Evolutionary conservation across 2,797 vertebrate species (phyloP).

Genomic region (Myotis pilosus): DNA sequence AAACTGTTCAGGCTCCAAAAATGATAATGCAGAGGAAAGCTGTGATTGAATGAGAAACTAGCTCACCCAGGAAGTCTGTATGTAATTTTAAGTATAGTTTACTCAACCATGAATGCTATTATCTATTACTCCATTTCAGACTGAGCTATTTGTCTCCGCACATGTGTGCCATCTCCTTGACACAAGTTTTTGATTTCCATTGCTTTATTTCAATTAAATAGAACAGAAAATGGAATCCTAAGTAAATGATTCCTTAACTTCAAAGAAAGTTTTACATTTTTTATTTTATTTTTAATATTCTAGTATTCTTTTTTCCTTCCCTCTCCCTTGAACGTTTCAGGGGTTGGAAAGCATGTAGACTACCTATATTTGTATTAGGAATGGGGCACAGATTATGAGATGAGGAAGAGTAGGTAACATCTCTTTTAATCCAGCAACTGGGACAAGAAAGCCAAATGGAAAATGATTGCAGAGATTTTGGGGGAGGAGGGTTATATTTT

Average conservation of each 20-base stretch:
- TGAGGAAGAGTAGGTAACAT: not conserved
- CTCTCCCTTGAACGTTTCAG: not conserved
- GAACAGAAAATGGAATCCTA: conserved; percentile 47
- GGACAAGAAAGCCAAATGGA: not conserved
- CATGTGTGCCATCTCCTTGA: not conserved
- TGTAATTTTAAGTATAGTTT: conserved; percentile 24
- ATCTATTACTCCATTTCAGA: not conserved
- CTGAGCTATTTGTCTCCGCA: not conserved
- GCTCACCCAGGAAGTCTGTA: not conserved
- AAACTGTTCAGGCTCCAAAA: conserved; percentile 22
- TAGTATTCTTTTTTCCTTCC: not conserved
- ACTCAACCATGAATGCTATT: not conserved
- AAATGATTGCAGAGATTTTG: not conserved
- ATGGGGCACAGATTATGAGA: not conserved
- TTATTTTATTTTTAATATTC: not conserved
- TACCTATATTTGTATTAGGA: not conserved
- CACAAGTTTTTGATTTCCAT: conserved; percentile 40
- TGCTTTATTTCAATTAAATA: conserved; percentile 54
- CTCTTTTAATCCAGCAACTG: not conserved
- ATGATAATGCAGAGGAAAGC: conserved; percentile 4
- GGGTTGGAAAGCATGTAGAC: not conserved
- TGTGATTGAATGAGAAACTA: conserved; percentile 35
- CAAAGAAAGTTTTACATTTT: conserved; percentile 46
- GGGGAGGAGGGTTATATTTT: not conserved
- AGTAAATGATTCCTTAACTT: conserved; percentile 42